Percentiles rank a stretch among this genome's conserved stretches.
phyloP scores from a whole-genome alignment of 2,888 invertebrate species.

The Tachina fera region DNA sequence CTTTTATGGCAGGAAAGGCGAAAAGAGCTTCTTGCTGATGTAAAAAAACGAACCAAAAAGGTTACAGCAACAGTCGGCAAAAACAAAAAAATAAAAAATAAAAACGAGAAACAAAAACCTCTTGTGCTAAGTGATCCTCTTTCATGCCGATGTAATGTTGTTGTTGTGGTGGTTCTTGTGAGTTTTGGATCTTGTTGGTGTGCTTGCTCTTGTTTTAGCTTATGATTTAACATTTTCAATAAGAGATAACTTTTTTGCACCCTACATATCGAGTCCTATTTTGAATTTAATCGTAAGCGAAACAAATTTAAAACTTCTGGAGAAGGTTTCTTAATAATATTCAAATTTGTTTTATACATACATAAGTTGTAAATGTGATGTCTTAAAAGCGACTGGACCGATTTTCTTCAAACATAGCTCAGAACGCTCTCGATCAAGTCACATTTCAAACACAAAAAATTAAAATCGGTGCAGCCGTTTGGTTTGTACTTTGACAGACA shows the following conservation, averaged over 20 bases:
- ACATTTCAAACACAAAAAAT: too few relatives aligned
- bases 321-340: too few relatives aligned
- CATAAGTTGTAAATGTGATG: too few relatives aligned
- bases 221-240: constrained; percentile 79
- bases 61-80: constrained; percentile 61
- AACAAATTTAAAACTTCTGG: too few relatives aligned
- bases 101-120: constrained; percentile 25
- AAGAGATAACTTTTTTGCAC: constrained; percentile 79
- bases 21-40: constrained; percentile 3
- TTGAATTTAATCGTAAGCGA: too few relatives aligned
- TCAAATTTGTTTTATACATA: too few relatives aligned
- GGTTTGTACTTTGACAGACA: too few relatives aligned
- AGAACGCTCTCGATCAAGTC: too few relatives aligned
- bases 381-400: too few relatives aligned
- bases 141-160: constrained; percentile 2
- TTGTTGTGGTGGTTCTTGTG: constrained; percentile 6
- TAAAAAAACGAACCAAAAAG: neutral
- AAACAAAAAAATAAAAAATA: too few relatives aligned
- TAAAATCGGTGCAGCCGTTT: too few relatives aligned
- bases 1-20: constrained; percentile 69
- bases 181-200: constrained; percentile 72
- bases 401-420: too few relatives aligned
- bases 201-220: constrained; percentile 69
- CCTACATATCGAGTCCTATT: neutral
- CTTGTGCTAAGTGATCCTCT: constrained; percentile 63